phyloP scores from a whole-genome alignment of 2,797 vertebrate genomes.

The Eutrigla gurnardus region DNA sequence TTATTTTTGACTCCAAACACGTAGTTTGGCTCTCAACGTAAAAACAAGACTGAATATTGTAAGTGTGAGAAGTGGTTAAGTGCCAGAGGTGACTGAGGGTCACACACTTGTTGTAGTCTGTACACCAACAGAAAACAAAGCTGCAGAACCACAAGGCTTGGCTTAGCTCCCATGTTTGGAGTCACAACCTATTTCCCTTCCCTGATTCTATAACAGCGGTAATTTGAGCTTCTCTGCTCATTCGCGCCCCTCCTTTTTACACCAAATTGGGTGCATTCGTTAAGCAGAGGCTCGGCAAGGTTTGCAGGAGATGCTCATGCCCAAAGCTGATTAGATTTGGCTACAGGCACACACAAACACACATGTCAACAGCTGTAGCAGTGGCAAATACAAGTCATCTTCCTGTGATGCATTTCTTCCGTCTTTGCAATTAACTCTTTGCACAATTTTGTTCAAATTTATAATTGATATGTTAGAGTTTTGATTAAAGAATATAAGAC shows the following conservation, averaged over 20 bases:
- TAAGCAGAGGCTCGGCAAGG: constrained; percentile 45
- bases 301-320: constrained; percentile 60
- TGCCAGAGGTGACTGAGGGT: constrained; percentile 41
- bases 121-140: constrained; percentile 61
- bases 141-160: constrained; percentile 54
- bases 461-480: constrained; percentile 11
- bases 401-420: constrained; percentile 6
- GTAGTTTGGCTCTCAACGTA: not conserved
- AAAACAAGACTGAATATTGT: not conserved
- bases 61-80: constrained; percentile 8
- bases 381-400: constrained; percentile 12
- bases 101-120: constrained; percentile 30
- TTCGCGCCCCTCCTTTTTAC: constrained; percentile 51
- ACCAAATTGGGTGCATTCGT: constrained; percentile 53
- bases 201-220: constrained; percentile 40
- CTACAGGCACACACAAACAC: constrained; percentile 16
- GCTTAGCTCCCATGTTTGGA: constrained; percentile 61
- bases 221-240: constrained; percentile 58
- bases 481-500: not conserved
- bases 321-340: constrained; percentile 63
- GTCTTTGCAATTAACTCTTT: constrained; percentile 5
- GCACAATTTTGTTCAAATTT: not conserved
- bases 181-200: constrained; percentile 61
- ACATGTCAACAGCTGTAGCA: constrained; percentile 23
- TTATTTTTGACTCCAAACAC: not conserved